These are phyloP conservation scores for Conistra vaccinii DNA, from an alignment of 2,888 invertebrate species.

Conservation along the genomic window DNA sequence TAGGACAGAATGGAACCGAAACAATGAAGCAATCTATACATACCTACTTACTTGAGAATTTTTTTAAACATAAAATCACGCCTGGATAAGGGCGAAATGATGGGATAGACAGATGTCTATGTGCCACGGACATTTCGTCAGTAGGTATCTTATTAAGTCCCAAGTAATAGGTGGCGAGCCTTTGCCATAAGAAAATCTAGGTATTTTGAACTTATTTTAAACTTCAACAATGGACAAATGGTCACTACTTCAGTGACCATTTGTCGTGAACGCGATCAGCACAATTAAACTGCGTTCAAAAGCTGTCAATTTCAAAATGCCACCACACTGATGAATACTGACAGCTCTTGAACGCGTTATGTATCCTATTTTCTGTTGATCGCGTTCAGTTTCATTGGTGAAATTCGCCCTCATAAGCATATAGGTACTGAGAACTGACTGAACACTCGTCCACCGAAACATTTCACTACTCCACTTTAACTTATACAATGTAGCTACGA, in stretches of 20 bases:
- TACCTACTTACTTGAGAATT: neutral
- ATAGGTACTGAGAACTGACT: neutral
- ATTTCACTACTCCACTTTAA: neutral
- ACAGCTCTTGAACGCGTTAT: too few species aligned
- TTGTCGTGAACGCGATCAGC: too few species aligned
- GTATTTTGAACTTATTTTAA: too few species aligned
- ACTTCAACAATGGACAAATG: too few species aligned
- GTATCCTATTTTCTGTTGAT: too few species aligned
- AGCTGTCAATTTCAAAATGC: too few species aligned
- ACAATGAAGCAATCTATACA: conserved; percentile 37
- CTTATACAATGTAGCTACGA: conserved; percentile 28
- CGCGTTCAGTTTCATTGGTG: too few species aligned
- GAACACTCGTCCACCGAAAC: neutral
- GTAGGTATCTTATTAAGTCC: neutral
- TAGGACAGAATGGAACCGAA: conserved; percentile 43
- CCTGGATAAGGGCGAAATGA: neutral
- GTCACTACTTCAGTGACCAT: too few species aligned
- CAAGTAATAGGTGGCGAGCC: too few species aligned
- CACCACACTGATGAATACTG: too few species aligned
- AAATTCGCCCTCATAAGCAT: neutral
- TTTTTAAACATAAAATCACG: neutral
- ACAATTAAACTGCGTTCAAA: too few species aligned
- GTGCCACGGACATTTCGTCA: neutral
- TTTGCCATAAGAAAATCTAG: too few species aligned
- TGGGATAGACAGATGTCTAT: neutral